phyloP scores from a whole-genome alignment of 2,888 invertebrate genomes.

The Nipponacmea schrenckii region DNA sequence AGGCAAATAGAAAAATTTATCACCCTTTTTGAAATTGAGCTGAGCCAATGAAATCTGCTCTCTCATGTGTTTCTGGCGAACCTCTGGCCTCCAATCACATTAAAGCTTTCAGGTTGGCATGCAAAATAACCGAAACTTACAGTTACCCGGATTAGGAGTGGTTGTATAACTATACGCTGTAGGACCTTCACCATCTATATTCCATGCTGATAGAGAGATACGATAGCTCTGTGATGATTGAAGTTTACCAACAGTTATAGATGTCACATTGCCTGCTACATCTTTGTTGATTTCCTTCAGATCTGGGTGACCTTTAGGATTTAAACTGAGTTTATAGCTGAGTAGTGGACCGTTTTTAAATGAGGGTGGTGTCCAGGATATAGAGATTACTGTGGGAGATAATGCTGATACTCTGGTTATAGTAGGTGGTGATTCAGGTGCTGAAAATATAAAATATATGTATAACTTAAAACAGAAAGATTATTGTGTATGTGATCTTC shows the following conservation, averaged over 20 bases:
- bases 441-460: slow-evolving; percentile 71
- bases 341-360: slow-evolving; percentile 89
- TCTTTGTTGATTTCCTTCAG: slow-evolving; percentile 39
- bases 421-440: slow-evolving; percentile 80
- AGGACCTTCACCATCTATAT: slow-evolving; percentile 54
- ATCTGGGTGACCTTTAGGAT: slow-evolving; percentile 67
- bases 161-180: slow-evolving; percentile 38
- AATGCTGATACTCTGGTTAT: slow-evolving; percentile 74
- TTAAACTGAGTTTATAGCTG: slow-evolving; percentile 83
- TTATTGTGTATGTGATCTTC: no score
- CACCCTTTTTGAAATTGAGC: slow-evolving; percentile 4
- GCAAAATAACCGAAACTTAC: slow-evolving; percentile 37
- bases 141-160: slow-evolving; percentile 51
- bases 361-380: slow-evolving; percentile 88
- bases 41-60: slow-evolving; percentile 1
- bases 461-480: slow-evolving; percentile 2
- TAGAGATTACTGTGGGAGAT: slow-evolving; percentile 84
- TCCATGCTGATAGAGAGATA: slow-evolving; percentile 50
- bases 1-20: slow-evolving; percentile 6
- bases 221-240: slow-evolving; percentile 44
- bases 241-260: slow-evolving; percentile 55
- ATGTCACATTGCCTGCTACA: slow-evolving; percentile 41
- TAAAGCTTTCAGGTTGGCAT: slow-evolving; percentile 18
- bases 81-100: slow-evolving; percentile 9
- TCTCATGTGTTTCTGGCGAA: slow-evolving; percentile 3